Conservation (phyloP, 1,140 invertebrate genomes). For the Bemisia tabaci region DNA sequence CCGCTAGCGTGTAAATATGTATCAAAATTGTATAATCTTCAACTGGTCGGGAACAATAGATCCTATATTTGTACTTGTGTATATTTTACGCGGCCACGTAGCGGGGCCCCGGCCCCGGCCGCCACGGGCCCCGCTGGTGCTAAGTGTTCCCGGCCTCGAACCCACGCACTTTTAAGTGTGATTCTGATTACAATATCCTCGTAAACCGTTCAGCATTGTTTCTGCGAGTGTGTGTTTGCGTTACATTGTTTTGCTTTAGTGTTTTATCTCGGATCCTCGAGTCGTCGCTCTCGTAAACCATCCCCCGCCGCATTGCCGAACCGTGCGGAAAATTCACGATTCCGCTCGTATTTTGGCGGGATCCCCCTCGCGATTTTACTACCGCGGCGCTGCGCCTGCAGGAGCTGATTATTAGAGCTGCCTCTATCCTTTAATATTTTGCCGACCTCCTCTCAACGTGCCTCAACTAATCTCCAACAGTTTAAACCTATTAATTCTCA, state of each 20-base stretch:
- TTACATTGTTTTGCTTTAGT: neutral
- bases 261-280: neutral
- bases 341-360: too few relatives aligned
- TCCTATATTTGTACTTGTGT: neutral
- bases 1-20: neutral
- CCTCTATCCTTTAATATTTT: too few relatives aligned
- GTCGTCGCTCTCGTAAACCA: neutral
- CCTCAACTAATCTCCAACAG: too few relatives aligned
- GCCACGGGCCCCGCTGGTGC: neutral
- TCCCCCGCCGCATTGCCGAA: too few relatives aligned
- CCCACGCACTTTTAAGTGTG: neutral
- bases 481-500: too few relatives aligned
- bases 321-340: too few relatives aligned
- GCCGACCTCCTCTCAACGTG: too few relatives aligned
- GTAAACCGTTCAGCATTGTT: neutral
- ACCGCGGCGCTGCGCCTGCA: too few relatives aligned
- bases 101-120: too few relatives aligned
- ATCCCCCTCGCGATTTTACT: too few relatives aligned
- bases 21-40: neutral
- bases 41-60: neutral
- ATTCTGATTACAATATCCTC: neutral
- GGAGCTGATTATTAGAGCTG: too few relatives aligned
- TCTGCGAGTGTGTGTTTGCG: neutral
- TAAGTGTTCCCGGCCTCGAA: neutral
- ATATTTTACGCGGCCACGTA: too few relatives aligned